Evolutionary conservation across 1,140 invertebrate species (phyloP).

Genomic region (Penaeus vannamei): DNA sequence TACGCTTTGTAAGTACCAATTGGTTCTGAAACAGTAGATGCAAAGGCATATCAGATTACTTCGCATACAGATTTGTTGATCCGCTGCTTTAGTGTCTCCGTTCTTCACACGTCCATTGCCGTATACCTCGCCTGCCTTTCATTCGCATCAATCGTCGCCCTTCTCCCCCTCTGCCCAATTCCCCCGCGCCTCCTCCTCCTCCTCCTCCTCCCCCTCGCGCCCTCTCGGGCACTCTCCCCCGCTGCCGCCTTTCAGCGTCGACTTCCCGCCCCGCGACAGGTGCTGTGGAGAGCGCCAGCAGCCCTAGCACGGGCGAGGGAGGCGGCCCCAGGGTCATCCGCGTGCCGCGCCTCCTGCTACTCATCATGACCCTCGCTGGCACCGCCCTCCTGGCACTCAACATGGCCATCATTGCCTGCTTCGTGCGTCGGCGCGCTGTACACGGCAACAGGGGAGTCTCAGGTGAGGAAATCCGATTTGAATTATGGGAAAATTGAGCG

Average conservation of each 20-base stretch:
- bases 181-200: not conserved
- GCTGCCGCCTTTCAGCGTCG: no score
- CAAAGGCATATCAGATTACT: no score
- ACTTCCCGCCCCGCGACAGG: constrained; percentile 14
- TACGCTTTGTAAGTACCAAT: no score
- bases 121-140: no score
- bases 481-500: no score
- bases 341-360: constrained; percentile 51
- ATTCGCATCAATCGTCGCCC: not conserved
- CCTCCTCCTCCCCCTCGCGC: not conserved
- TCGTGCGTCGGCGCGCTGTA: constrained; percentile 37
- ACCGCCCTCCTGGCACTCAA: constrained; percentile 56
- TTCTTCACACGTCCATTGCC: no score
- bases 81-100: no score
- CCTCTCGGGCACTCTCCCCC: not conserved
- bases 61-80: no score
- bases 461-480: constrained; percentile 37
- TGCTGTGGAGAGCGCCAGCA: constrained; percentile 44
- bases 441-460: constrained; percentile 53
- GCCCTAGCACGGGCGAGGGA: constrained; percentile 19
- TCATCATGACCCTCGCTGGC: constrained; percentile 59
- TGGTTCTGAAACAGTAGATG: no score
- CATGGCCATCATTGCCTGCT: constrained; percentile 61
- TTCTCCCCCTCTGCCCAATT: no score
- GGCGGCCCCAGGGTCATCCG: not conserved